Evolutionary conservation across 1,140 invertebrate genomes (phyloP), one percentile per base, ranked within the genome.

Genomic region (Dermatophagoides farinae): DNA sequence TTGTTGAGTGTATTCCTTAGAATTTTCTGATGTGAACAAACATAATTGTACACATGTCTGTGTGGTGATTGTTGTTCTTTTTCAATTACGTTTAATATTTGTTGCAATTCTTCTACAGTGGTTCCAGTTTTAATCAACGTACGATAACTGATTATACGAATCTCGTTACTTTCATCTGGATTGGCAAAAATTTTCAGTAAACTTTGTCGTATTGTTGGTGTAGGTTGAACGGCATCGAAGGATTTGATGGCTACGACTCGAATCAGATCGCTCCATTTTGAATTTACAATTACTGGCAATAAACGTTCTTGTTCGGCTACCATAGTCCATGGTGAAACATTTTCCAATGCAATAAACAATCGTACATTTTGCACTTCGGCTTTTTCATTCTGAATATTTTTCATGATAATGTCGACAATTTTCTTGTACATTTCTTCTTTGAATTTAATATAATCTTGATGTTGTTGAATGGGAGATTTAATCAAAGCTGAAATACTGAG

Each of bases 11-110:
- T 61, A 14, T 18, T 39, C 5, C 60, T 9, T 11, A 62, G 23
- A 6, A 63, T 62, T 31, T 61, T 61, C 31, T 61, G 60, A 37
- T 61, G 60, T 14, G 58, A 61, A 14, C n/a, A 40, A 9, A 61
- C 55, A 46, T 58, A 61, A 20, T 61, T 61, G 23, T 11, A 12
- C 4, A 61, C 40, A 43, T 61, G 18, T 4, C 31, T 2, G 8
- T 31, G 2, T n/a, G 20, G 10, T 14, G 63, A 63, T 25, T 14
- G 14, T 14, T 31, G 12, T 20, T 61, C 60, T 12, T 62, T 11
- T 38, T 61, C 20, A 20, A 20, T 18, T 12, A 61, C n/a, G 6
- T 18, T 11, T 8, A 22, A 20, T 10, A 61, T 61, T 39, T 61
- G 57, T 31, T 20, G 12, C 38, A 61, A 20, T 40, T 61, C 31